Conservation (phyloP, 1,140 invertebrate genomes). For the Drosophila nigromelanica region DNA sequence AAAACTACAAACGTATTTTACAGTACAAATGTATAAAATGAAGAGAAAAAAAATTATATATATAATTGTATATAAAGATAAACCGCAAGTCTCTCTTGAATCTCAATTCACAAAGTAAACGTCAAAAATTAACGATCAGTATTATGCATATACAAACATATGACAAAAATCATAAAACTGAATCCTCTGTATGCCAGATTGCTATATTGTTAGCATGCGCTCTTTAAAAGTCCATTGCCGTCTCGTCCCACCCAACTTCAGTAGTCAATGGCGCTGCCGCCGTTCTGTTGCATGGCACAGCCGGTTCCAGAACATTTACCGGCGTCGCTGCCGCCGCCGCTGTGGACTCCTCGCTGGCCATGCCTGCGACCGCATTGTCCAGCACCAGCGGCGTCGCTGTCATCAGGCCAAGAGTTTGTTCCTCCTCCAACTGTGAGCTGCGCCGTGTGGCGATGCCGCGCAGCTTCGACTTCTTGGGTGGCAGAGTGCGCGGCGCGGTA, state of each 20-base stretch:
- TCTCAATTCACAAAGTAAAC: conserved; percentile 72
- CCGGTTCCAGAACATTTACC: conserved; percentile 7
- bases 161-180: conserved; percentile 47
- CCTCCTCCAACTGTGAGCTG: conserved; percentile 87
- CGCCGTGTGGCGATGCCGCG: conserved; percentile 56
- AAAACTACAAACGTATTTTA: conserved; percentile 67
- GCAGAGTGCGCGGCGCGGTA: conserved; percentile 64
- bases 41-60: conserved; percentile 40
- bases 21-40: conserved; percentile 60
- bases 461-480: conserved; percentile 83
- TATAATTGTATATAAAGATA: conserved; percentile 49
- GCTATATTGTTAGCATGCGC: conserved; percentile 33
- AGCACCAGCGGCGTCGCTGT: conserved; percentile 67
- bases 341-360: conserved; percentile 56
- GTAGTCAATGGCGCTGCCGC: conserved; percentile 57
- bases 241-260: conserved; percentile 21
- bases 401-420: conserved; percentile 85
- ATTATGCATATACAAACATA: conserved; percentile 37
- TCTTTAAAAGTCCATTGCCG: conserved; percentile 32
- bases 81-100: conserved; percentile 68
- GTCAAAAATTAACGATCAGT: conserved; percentile 56
- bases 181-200: conserved; percentile 25
- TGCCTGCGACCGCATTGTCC: conserved; percentile 80
- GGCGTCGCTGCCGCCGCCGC: conserved; percentile 22
- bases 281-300: conserved; percentile 83